Percentiles rank a stretch among this genome's conserved stretches.
Conservation (phyloP, 2,888 invertebrate species). For the Seira sanloemensis region DNA sequence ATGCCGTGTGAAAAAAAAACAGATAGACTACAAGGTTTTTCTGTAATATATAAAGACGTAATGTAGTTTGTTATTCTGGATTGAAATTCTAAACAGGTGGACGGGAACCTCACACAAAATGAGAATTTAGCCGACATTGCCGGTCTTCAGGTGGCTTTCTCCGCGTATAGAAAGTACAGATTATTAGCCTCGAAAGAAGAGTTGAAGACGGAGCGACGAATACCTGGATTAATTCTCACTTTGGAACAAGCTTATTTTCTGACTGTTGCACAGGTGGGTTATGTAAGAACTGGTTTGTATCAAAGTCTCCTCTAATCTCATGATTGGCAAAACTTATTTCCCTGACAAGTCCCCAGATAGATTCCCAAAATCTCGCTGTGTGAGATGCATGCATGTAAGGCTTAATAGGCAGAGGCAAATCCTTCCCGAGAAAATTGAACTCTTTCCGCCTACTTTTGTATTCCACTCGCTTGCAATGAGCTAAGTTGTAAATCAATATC, state of each 20-base stretch:
- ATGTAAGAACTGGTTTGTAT: background rate
- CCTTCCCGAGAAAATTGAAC: background rate
- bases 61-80: background rate
- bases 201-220: slow-evolving; percentile 73
- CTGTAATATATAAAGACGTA: background rate
- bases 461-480: background rate
- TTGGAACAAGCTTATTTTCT: slow-evolving; percentile 78
- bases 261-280: slow-evolving; percentile 77
- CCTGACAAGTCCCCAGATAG: background rate
- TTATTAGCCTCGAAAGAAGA: slow-evolving; percentile 52
- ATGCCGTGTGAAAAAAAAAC: too few relatives aligned
- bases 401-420: too few relatives aligned
- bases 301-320: background rate
- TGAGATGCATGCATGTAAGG: background rate
- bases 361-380: background rate
- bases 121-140: slow-evolving; percentile 79
- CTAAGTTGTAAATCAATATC: background rate
- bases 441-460: background rate
- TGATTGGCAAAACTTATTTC: too few relatives aligned
- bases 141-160: slow-evolving; percentile 77
- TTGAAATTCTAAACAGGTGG: slow-evolving; percentile 75
- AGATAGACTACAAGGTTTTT: background rate
- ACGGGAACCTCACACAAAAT: slow-evolving; percentile 78
- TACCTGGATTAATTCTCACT: slow-evolving; percentile 77
- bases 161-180: slow-evolving; percentile 74